Conservation (phyloP, 1,140 invertebrate species). For the Euborellia annulipes region DNA sequence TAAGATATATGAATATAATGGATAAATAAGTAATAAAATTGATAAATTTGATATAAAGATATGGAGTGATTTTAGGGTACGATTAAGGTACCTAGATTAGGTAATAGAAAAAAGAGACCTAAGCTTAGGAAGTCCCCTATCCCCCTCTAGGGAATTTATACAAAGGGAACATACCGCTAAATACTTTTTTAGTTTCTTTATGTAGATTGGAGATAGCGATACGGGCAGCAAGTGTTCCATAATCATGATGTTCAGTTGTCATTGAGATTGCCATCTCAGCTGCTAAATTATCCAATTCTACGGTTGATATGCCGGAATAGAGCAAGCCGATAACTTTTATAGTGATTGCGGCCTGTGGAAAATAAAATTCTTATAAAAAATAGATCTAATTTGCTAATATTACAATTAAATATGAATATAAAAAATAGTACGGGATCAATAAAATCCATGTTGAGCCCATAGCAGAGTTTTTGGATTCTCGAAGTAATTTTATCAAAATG, state of each 20-base stretch:
- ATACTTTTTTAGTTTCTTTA: conserved; percentile 39
- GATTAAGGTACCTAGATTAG: too few species aligned
- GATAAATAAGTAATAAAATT: too few species aligned
- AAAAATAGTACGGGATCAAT: conserved; percentile 38
- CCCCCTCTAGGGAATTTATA: too few species aligned
- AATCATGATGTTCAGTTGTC: conserved; percentile 51
- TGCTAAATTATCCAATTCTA: conserved; percentile 50
- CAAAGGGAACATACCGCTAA: too few species aligned
- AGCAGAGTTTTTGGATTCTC: conserved; percentile 44
- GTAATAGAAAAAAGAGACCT: too few species aligned
- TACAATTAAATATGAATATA: not conserved
- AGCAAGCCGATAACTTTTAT: conserved; percentile 39
- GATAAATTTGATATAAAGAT: too few species aligned
- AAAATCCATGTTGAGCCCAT: conserved; percentile 44
- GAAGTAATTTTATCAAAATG: conserved; percentile 51
- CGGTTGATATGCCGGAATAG: conserved; percentile 46
- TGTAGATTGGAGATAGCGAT: conserved; percentile 55
- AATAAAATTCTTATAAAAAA: not conserved
- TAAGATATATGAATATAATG: too few species aligned
- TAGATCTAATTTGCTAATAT: not conserved
- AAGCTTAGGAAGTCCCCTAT: too few species aligned
- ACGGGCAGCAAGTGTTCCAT: conserved; percentile 46
- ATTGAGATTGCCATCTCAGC: conserved; percentile 51
- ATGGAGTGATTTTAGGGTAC: too few species aligned
- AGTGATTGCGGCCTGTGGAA: conserved; percentile 21